Conservation (phyloP, 2,113 vertebrate species). For the Prionailurus bengalensis region DNA sequence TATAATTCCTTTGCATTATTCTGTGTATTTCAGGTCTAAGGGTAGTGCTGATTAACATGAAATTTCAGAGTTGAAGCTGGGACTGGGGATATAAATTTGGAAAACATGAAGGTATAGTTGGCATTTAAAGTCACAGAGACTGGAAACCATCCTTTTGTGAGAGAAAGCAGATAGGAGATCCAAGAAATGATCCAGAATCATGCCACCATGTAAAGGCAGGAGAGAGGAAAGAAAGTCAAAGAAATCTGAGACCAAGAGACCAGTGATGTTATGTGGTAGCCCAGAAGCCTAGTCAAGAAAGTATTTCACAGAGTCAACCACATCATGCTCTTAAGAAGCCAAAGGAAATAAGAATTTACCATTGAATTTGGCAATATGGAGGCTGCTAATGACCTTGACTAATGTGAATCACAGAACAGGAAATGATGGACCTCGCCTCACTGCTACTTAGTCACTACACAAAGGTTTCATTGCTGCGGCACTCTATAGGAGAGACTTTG, state of each 20-base stretch:
- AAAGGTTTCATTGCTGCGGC: neutral
- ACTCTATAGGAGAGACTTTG: neutral
- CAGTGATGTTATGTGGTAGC: neutral
- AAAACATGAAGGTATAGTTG: neutral
- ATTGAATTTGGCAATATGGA: neutral
- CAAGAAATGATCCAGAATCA: neutral
- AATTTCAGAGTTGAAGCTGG: neutral
- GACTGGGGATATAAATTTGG: neutral
- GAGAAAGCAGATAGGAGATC: neutral
- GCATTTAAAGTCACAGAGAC: neutral
- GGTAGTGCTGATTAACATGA: neutral
- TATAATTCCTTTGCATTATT: slow-evolving; percentile 1
- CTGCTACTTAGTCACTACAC: neutral
- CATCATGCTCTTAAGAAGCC: neutral
- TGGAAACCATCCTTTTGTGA: neutral
- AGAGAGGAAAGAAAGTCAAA: neutral
- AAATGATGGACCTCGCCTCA: neutral
- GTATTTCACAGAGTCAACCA: neutral
- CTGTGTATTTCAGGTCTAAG: neutral
- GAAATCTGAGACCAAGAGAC: neutral
- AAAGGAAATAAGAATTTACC: neutral
- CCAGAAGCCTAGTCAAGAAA: neutral
- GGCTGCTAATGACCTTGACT: neutral
- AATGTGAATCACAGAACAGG: neutral
- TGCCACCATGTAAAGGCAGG: neutral